phyloP scores from a whole-genome alignment of 92 coral and sea anemone species.

The Anthopleura xanthogrammica region DNA sequence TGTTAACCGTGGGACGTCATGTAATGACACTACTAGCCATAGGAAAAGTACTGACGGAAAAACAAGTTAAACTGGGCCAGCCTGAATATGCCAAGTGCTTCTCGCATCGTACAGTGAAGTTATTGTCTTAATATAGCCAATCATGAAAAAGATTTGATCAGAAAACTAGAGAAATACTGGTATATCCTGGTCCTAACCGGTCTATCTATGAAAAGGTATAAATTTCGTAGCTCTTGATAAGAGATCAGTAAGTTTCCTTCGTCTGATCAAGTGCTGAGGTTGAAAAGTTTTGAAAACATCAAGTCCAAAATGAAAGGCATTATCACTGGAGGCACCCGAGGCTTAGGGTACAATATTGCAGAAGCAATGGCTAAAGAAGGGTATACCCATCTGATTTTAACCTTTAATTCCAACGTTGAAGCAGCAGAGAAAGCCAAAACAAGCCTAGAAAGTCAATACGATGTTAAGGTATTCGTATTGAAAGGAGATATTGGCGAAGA shows the following conservation, averaged over 20 bases:
- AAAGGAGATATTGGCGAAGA: slow-evolving; percentile 72
- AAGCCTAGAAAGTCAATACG: slow-evolving; percentile 47
- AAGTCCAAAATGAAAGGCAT: slow-evolving; percentile 48
- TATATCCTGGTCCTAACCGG: not conserved
- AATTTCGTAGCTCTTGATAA: not conserved
- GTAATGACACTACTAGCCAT: not conserved
- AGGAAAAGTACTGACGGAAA: slow-evolving; percentile 15
- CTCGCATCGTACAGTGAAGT: not conserved
- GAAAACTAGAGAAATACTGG: not conserved
- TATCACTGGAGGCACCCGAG: slow-evolving; percentile 80
- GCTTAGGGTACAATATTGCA: slow-evolving; percentile 67
- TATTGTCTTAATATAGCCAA: not conserved
- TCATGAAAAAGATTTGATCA: not conserved
- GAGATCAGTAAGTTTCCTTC: not conserved
- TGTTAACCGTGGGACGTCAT: too few relatives aligned
- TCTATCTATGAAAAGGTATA: not conserved
- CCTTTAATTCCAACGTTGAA: slow-evolving; percentile 73
- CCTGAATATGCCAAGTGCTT: not conserved
- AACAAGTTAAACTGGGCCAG: slow-evolving; percentile 11
- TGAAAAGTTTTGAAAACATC: not conserved
- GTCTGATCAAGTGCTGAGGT: not conserved
- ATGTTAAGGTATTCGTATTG: slow-evolving; percentile 46
- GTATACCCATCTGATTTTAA: slow-evolving; percentile 62
- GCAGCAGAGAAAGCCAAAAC: slow-evolving; percentile 62
- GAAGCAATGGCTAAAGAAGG: slow-evolving; percentile 64